phyloP scores from a whole-genome alignment of 2,113 vertebrate genomes.

The Urocynchramus pylzowi region DNA sequence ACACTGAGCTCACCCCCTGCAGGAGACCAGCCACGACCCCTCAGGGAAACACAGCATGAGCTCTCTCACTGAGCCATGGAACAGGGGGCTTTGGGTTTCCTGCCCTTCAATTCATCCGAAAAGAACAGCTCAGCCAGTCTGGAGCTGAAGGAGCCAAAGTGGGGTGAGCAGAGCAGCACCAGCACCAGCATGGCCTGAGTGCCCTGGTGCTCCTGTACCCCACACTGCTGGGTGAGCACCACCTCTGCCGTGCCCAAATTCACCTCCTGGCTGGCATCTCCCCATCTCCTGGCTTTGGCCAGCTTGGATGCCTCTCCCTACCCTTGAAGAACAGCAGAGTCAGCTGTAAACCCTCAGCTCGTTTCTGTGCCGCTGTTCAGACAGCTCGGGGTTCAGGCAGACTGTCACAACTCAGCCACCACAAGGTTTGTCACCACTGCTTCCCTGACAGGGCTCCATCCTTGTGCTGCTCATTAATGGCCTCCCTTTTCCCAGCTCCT shows the following conservation, averaged over 20 bases:
- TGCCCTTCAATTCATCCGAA: neutral
- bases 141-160: neutral
- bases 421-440: neutral
- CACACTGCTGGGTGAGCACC: neutral
- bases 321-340: neutral
- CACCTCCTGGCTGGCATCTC: neutral
- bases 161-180: neutral
- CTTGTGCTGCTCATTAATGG: neutral
- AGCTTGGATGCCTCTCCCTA: neutral
- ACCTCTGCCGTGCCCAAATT: neutral
- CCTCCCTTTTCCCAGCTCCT: neutral
- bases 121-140: neutral
- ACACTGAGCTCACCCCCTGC: neutral
- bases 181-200: neutral
- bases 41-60: neutral
- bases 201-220: neutral
- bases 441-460: neutral
- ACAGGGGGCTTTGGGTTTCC: accelerated
- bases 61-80: neutral
- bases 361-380: neutral
- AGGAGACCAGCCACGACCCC: neutral
- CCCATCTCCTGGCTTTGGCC: neutral
- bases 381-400: neutral
- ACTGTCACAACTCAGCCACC: neutral
- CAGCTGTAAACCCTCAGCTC: neutral